phyloP scores from a whole-genome alignment of 2,113 vertebrate species.

The Eclectus roratus region DNA sequence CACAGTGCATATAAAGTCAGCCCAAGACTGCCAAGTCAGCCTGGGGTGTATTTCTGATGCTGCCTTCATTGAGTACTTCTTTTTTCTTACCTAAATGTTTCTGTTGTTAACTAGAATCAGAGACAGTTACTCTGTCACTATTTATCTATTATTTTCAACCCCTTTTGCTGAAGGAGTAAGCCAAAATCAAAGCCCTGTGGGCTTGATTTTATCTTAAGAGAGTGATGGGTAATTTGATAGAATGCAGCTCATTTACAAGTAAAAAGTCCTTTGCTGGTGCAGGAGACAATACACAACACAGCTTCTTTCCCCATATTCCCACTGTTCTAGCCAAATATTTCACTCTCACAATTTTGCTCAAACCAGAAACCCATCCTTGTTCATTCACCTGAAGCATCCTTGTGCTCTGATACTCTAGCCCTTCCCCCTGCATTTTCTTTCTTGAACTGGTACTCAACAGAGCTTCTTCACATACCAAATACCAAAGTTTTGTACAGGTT shows the following conservation, averaged over 20 bases:
- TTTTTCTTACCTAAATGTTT: background rate
- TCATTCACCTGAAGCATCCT: background rate
- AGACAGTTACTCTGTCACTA: background rate
- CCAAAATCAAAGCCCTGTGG: background rate
- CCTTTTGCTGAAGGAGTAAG: background rate
- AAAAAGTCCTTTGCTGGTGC: background rate
- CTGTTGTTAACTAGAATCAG: background rate
- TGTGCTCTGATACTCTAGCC: background rate
- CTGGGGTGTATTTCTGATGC: constrained; percentile 4
- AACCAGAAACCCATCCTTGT: background rate
- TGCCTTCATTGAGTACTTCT: background rate
- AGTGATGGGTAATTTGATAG: background rate
- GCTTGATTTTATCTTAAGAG: background rate
- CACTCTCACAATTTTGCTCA: background rate
- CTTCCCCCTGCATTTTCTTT: background rate
- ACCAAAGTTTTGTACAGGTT: background rate
- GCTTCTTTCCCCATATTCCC: background rate
- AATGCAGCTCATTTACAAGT: background rate
- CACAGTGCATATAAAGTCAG: background rate
- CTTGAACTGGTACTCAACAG: background rate
- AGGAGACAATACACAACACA: background rate
- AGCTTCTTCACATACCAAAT: background rate
- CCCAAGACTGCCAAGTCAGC: background rate
- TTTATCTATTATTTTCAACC: background rate
- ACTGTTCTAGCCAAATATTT: background rate